Base-by-base conservation (phyloP, 1,140 invertebrate genomes). In the Phymorhynchus buccinoides region DNA sequence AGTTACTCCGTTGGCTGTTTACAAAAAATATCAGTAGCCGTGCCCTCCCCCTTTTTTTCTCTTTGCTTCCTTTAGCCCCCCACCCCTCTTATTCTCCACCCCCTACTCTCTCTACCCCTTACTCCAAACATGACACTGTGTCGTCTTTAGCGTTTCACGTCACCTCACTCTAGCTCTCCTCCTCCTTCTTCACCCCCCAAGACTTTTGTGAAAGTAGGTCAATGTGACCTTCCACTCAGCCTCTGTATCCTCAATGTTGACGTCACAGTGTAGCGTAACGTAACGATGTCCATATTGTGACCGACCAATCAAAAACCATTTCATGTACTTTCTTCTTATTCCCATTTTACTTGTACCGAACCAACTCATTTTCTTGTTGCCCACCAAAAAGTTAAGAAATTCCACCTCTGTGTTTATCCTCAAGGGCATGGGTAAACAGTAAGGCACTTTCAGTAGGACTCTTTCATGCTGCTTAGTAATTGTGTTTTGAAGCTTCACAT, bases 151-250 rank as follows among this genome's bases (percentile, higher is more conserved):
- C 81, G 39, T 73, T 62, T 68, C 32, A 7, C 42, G 42, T 52
- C 77, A 22, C 32, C 44, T 0, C 44, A 4, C 4, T 78, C 27
- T 48, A 79, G 77, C 77, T n/a, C 41, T 52, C 16, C 32, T 9
- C 44, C n/a, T n/a, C n/a, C n/a, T n/a, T n/a, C n/a, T n/a, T n/a
- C n/a, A n/a, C 44, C 44, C 77, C n/a, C 77, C 77, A 35, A 37
- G 32, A 83, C 62, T 56, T 73, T 83, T 71, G 81, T 83, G 81
- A 83, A 83, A 83, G 81, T 83, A 83, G 81, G 81, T 83, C 81
- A 83, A 83, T 83, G 81, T 83, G 81, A 83, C 81, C 81, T 83
- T 83, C 81, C 66, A 71, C 81, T 44, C 66, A 22, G 56, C 22
- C 42, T 6, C 27, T 75, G 73, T 75, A 41, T 35, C 42, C 77